Percentiles rank a stretch among this genome's conserved stretches.
Conservation (phyloP, 2,113 vertebrate species). For the Chroicocephalus ridibundus region DNA sequence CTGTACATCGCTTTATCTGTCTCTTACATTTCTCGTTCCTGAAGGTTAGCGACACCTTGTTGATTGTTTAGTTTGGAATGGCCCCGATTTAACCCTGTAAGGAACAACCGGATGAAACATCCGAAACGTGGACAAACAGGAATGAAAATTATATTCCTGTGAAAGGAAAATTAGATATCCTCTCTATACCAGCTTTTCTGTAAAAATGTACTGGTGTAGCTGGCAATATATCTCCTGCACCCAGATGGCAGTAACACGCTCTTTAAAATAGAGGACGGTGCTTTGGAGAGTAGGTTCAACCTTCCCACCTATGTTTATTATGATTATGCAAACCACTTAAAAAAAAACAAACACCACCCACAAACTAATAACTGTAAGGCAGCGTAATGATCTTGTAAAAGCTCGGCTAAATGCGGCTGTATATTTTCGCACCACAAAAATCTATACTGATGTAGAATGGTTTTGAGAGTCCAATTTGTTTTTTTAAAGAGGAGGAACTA, state of each 20-base stretch:
- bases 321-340: not conserved
- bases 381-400: not conserved
- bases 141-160: not conserved
- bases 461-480: not conserved
- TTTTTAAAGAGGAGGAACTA: not conserved
- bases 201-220: rapidly evolving
- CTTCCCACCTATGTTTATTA: not conserved
- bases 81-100: not conserved
- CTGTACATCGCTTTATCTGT: not conserved
- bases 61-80: not conserved
- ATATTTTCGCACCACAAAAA: not conserved
- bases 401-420: not conserved
- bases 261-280: not conserved
- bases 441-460: not conserved
- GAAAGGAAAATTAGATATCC: no score
- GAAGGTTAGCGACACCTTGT: not conserved
- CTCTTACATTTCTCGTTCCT: not conserved
- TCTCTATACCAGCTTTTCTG: rapidly evolving
- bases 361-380: not conserved
- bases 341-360: not conserved
- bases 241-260: constrained; percentile 41
- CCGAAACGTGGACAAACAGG: rapidly evolving
- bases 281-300: not conserved
- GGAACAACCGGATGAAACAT: not conserved
- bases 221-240: constrained; percentile 4